These are phyloP conservation scores for Perca schrenkii DNA, from an alignment of 2,113 vertebrate species.

Conservation along the genomic window DNA sequence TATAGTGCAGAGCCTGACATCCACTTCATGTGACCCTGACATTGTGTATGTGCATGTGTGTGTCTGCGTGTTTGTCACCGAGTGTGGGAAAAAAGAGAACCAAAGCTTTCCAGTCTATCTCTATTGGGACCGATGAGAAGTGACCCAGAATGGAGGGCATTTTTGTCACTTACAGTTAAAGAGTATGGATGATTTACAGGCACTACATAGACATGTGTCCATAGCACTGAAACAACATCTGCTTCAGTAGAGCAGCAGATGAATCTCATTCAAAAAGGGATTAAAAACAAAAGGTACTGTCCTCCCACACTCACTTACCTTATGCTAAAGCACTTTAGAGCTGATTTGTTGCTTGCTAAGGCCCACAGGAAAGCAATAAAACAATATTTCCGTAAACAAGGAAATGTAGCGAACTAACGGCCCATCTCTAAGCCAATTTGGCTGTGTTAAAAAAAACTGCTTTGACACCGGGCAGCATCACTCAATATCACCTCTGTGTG, in stretches of 20 bases:
- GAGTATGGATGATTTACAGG: background rate
- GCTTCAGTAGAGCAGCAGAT: background rate
- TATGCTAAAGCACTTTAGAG: conserved; percentile 1
- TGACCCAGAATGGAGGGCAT: background rate
- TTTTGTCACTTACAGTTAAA: background rate
- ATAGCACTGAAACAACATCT: background rate
- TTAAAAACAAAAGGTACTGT: conserved; percentile 3
- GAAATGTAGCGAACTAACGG: conserved; percentile 33
- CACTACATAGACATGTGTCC: background rate
- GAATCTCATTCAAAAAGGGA: background rate
- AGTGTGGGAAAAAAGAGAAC: conserved; percentile 34
- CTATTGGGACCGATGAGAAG: background rate
- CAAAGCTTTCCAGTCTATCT: background rate
- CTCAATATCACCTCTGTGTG: background rate
- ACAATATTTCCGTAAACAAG: conserved; percentile 42
- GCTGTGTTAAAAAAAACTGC: background rate
- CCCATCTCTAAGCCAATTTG: background rate
- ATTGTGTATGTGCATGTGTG: background rate
- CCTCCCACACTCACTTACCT: background rate
- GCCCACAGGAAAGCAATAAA: conserved; percentile 55
- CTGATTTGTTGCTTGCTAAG: conserved; percentile 18
- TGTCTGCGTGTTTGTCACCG: background rate
- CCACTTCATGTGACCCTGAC: conserved; percentile 1
- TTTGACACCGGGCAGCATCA: background rate
- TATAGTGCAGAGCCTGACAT: background rate